A percentile compares a stretch with the other conserved stretches of the same genome.
Evolutionary conservation across 64 coral and sea anemone species (phyloP).

Genomic region (Montipora sp.): DNA sequence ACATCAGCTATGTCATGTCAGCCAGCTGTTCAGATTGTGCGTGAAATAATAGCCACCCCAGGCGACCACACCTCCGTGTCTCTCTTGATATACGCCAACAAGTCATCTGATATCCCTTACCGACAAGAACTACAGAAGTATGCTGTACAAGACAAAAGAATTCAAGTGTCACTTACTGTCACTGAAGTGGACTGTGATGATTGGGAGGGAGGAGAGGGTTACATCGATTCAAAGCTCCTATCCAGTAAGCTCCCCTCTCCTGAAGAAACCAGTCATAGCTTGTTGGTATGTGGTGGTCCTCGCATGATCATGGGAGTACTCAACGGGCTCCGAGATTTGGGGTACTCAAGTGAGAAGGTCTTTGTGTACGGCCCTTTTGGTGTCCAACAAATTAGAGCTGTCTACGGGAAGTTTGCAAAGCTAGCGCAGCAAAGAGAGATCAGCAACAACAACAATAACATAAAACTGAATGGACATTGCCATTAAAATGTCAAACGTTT

Average conservation of each 20-base stretch:
- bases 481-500: background rate
- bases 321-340: conserved; percentile 30
- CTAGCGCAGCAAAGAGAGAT: conserved; percentile 46
- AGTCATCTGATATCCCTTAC: conserved; percentile 40
- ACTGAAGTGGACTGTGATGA: conserved; percentile 30
- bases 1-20: conserved; percentile 33
- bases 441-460: background rate
- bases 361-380: conserved; percentile 73
- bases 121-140: conserved; percentile 39
- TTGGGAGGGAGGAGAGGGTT: conserved; percentile 70
- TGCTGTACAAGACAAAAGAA: background rate
- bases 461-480: background rate
- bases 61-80: conserved; percentile 20
- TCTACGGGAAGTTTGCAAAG: conserved; percentile 47
- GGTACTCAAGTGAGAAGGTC: conserved; percentile 54
- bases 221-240: conserved; percentile 49
- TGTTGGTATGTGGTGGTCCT: conserved; percentile 59
- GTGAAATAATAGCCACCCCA: conserved; percentile 34
- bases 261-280: conserved; percentile 23
- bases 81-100: conserved; percentile 24
- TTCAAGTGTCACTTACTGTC: conserved; percentile 43
- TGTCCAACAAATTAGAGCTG: conserved; percentile 47
- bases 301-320: conserved; percentile 46
- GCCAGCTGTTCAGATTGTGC: conserved; percentile 47
- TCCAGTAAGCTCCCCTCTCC: conserved; percentile 45